Evolutionary conservation across 1,140 invertebrate genomes (phyloP).

Genomic region (Drosophila oshimai): DNA sequence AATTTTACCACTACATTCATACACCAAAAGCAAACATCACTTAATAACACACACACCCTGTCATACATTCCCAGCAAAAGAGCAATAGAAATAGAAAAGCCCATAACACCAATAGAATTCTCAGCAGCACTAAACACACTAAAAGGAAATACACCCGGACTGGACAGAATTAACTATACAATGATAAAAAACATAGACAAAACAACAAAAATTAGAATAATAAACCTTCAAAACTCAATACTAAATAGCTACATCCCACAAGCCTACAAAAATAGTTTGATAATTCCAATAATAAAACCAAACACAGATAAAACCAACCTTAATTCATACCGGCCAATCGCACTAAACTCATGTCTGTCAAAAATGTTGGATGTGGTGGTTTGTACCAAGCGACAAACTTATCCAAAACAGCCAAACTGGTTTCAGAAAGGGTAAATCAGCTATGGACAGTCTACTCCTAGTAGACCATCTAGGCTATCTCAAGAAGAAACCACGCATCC

Average conservation of each 20-base stretch:
- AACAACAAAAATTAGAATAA: slow-evolving; percentile 12
- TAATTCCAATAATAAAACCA: slow-evolving; percentile 21
- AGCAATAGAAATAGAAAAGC: slow-evolving; percentile 16
- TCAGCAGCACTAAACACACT: slow-evolving; percentile 1
- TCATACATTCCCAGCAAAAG: slow-evolving; percentile 13
- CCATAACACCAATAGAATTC: background rate
- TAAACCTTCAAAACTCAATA: slow-evolving; percentile 23
- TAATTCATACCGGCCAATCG: slow-evolving; percentile 15
- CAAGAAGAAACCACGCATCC: too few species aligned
- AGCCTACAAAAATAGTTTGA: slow-evolving; percentile 24
- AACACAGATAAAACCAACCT: too few species aligned
- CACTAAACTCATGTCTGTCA: slow-evolving; percentile 14
- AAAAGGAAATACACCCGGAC: slow-evolving; percentile 4
- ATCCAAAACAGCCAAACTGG: too few species aligned
- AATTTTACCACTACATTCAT: background rate
- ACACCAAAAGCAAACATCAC: slow-evolving; percentile 7
- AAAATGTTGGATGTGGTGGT: slow-evolving; percentile 3
- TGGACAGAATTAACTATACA: background rate
- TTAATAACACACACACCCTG: background rate
- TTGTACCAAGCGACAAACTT: too few species aligned
- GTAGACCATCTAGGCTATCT: too few species aligned
- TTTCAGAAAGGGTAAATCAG: too few species aligned
- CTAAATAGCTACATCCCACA: slow-evolving; percentile 17
- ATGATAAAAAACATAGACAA: slow-evolving; percentile 1
- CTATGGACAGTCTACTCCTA: too few species aligned